Evolutionary conservation across 2,797 vertebrate genomes (phyloP).

Genomic region (Sebastes cheni): DNA sequence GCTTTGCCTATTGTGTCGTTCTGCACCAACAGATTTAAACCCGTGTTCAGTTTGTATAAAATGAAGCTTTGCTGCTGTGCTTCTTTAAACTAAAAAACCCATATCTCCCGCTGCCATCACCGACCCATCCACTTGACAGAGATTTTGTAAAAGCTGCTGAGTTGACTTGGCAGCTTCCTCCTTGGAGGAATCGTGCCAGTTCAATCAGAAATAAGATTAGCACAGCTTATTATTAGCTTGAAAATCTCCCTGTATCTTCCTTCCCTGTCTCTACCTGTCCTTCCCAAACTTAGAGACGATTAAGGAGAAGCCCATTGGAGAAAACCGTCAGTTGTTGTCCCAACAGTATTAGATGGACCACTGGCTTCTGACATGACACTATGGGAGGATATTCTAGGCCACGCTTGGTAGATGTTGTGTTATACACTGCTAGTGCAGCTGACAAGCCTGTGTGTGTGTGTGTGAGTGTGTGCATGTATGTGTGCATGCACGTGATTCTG

Average conservation of each 20-base stretch:
- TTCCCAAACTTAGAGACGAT: constrained; percentile 19
- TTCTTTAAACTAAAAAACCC: constrained; percentile 5
- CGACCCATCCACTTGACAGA: neutral
- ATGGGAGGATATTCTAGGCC: constrained; percentile 36
- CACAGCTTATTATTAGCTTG: constrained; percentile 35
- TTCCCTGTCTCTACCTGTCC: constrained; percentile 22
- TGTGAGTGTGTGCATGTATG: neutral
- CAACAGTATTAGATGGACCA: neutral
- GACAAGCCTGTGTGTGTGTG: constrained; percentile 26
- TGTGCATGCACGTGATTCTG: constrained; percentile 21
- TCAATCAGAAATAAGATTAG: constrained; percentile 60
- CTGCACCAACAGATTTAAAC: neutral
- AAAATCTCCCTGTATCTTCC: constrained; percentile 24
- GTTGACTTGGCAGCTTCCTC: constrained; percentile 36
- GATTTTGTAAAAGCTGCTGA: constrained; percentile 28
- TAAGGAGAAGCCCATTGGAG: neutral
- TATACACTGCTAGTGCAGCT: constrained; percentile 3
- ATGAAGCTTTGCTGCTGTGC: neutral
- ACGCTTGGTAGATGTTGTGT: constrained; percentile 27
- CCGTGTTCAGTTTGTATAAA: neutral
- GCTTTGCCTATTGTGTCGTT: neutral
- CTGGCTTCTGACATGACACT: constrained; percentile 6
- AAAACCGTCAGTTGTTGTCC: neutral
- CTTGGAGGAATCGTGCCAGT: constrained; percentile 12
- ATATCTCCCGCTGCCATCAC: neutral